A percentile compares a stretch with the other conserved stretches of the same genome.
Evolutionary conservation across 2,888 invertebrate genomes (phyloP).

Genomic region (Chesias legatella): DNA sequence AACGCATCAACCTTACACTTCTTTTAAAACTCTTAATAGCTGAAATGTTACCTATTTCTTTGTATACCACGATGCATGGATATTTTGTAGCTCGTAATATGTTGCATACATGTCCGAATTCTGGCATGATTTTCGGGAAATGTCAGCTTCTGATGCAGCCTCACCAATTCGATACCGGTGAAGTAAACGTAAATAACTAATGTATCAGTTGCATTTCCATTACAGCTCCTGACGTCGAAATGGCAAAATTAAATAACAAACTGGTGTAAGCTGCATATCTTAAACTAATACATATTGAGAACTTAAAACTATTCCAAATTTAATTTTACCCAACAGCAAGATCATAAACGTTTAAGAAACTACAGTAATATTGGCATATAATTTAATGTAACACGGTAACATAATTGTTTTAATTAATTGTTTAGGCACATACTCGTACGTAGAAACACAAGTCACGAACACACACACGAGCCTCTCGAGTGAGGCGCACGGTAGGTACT

Average conservation of each 20-base stretch:
- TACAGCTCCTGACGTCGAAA: constrained; percentile 26
- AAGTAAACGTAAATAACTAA: constrained; percentile 18
- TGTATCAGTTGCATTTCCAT: constrained; percentile 27
- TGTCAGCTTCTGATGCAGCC: constrained; percentile 9
- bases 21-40: too few species aligned
- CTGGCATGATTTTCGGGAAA: constrained; percentile 9
- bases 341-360: not conserved
- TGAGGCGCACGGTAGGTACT: too few species aligned
- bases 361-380: not conserved
- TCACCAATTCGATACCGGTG: constrained; percentile 1
- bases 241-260: constrained; percentile 6
- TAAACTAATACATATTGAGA: too few species aligned
- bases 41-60: not conserved
- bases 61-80: constrained; percentile 21
- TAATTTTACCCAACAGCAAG: not conserved
- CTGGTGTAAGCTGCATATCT: not conserved
- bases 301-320: too few species aligned
- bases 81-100: constrained; percentile 26
- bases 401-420: not conserved
- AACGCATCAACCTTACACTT: too few species aligned
- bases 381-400: not conserved
- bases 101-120: constrained; percentile 14
- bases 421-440: not conserved
- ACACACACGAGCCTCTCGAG: constrained; percentile 13
- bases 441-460: constrained; percentile 1